phyloP scores from a whole-genome alignment of 2,888 invertebrate species.

The Nowickia ferox region DNA sequence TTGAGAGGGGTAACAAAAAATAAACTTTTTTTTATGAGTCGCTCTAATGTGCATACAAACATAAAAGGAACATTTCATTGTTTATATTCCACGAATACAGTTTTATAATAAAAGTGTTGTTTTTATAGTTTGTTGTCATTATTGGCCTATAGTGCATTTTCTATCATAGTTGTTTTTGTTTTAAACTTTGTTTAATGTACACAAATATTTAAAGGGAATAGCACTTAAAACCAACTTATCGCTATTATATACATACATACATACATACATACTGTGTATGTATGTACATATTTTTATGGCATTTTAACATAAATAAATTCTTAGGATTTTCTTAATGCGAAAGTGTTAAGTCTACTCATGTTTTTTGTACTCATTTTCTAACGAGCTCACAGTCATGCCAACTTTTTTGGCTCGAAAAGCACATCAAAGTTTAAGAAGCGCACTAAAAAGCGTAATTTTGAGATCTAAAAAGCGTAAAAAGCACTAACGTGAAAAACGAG shows the following conservation, averaged over 20 bases:
- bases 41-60: neutral
- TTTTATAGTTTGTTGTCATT: conserved; percentile 1
- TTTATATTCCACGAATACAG: neutral
- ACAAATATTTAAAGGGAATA: neutral
- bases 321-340: conserved; percentile 20
- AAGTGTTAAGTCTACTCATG: conserved; percentile 19
- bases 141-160: conserved; percentile 23
- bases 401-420: too few species aligned
- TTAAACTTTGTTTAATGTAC: neutral
- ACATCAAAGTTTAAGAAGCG: too few species aligned
- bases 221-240: conserved; percentile 14
- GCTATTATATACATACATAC: neutral
- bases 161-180: neutral
- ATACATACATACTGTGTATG: neutral
- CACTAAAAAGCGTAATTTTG: too few species aligned
- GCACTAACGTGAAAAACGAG: too few species aligned
- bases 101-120: neutral
- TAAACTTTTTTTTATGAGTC: too few species aligned
- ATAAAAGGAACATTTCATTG: neutral
- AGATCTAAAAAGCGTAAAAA: too few species aligned
- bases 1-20: too few species aligned
- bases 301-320: conserved; percentile 43
- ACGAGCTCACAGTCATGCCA: too few species aligned
- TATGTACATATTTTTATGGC: neutral
- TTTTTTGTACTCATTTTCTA: neutral